Conservation (phyloP, 1,140 invertebrate species). For the Oryctes rhinoceros region DNA sequence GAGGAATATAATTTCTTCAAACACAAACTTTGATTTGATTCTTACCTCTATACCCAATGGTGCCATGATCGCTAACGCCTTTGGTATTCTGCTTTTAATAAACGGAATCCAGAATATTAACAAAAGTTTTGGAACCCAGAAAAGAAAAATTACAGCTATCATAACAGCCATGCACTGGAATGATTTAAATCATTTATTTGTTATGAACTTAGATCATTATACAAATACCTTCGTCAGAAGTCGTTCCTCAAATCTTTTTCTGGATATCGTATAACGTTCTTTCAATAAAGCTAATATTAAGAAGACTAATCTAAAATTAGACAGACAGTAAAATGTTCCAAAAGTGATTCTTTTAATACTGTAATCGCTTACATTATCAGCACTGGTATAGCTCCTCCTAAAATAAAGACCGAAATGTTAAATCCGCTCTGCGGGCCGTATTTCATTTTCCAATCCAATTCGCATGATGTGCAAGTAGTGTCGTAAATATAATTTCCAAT, state of each 20-base stretch:
- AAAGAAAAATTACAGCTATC: slow-evolving; percentile 15
- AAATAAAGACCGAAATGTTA: slow-evolving; percentile 29
- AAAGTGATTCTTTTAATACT: neutral
- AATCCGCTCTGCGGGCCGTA: neutral
- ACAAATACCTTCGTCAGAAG: neutral
- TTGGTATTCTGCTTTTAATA: slow-evolving; percentile 29
- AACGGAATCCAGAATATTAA: slow-evolving; percentile 34
- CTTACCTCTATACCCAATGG: slow-evolving; percentile 34
- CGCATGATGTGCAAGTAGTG: slow-evolving; percentile 29
- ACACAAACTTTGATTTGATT: no score
- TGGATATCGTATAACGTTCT: slow-evolving; percentile 1
- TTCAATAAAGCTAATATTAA: slow-evolving; percentile 3
- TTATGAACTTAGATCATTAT: neutral
- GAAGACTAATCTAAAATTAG: neutral
- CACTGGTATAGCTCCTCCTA: neutral
- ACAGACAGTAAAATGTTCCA: neutral
- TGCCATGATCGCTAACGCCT: slow-evolving; percentile 36
- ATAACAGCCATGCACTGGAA: slow-evolving; percentile 3
- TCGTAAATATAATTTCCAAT: slow-evolving; percentile 31
- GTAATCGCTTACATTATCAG: neutral
- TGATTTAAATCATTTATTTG: neutral
- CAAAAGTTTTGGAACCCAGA: slow-evolving; percentile 5
- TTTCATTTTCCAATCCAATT: slow-evolving; percentile 40
- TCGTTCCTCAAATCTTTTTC: slow-evolving; percentile 24
- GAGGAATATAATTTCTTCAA: no score